A percentile compares a stretch with the other conserved stretches of the same genome.
Evolutionary conservation across 2,888 invertebrate genomes (phyloP).

Genomic region (Agapostemon virescens): DNA sequence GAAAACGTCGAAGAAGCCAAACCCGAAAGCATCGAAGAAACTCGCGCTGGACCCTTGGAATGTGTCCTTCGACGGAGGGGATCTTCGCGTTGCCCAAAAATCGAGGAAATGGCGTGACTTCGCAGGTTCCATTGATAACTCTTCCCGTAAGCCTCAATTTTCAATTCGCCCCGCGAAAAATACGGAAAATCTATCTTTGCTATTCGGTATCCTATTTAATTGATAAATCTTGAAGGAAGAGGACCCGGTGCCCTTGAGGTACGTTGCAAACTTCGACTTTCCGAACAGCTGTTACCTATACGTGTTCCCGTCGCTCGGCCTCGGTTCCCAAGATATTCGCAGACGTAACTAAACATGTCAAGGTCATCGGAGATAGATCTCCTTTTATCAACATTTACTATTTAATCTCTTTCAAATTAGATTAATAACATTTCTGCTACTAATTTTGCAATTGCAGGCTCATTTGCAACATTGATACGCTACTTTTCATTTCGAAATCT

Average conservation of each 20-base stretch:
- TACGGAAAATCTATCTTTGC: neutral
- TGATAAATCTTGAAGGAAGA: too few species aligned
- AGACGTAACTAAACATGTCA: too few species aligned
- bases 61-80: neutral
- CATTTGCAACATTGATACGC: neutral
- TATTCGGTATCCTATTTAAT: neutral
- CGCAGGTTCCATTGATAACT: neutral
- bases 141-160: neutral
- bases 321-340: too few species aligned
- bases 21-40: neutral
- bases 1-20: neutral
- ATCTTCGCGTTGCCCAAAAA: neutral
- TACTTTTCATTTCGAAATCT: too few species aligned
- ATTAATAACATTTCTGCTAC: neutral
- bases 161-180: neutral
- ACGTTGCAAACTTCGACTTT: too few species aligned
- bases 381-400: too few species aligned
- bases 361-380: too few species aligned
- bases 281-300: too few species aligned
- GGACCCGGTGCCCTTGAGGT: neutral
- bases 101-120: neutral
- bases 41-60: neutral
- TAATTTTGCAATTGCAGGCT: neutral
- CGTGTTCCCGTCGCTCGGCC: too few species aligned
- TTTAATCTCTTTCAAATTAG: neutral